Conservation (phyloP, 2,888 invertebrate genomes). For the Thalpophila matura region DNA sequence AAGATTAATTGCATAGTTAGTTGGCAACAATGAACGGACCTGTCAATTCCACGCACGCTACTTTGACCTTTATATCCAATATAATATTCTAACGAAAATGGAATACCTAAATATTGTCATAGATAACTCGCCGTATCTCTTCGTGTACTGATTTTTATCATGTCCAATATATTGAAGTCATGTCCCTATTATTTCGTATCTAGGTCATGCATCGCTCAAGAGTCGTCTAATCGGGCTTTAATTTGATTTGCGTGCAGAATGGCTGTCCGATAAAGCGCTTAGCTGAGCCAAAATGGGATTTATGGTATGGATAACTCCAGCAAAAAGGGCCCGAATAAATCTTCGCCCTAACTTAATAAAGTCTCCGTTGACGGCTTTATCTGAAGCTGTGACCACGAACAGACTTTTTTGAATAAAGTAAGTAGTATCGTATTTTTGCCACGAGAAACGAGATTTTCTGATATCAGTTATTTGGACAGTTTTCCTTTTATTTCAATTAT, state of each 20-base stretch:
- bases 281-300: conserved; percentile 83
- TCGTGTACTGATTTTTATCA: conserved; percentile 57
- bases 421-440: conserved; percentile 69
- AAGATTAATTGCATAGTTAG: conserved; percentile 46
- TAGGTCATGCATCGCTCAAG: conserved; percentile 74
- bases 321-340: conserved; percentile 86
- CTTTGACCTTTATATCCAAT: conserved; percentile 42
- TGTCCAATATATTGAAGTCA: conserved; percentile 53
- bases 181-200: conserved; percentile 65
- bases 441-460: conserved; percentile 36
- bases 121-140: conserved; percentile 34
- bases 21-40: conserved; percentile 40
- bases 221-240: conserved; percentile 80
- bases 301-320: conserved; percentile 84
- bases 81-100: conserved; percentile 41
- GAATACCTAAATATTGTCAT: conserved; percentile 21
- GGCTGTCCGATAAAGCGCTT: conserved; percentile 84
- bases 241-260: conserved; percentile 86
- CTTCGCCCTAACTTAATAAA: conserved; percentile 86
- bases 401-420: conserved; percentile 78
- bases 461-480: conserved; percentile 46
- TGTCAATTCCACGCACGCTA: conserved; percentile 42
- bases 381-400: conserved; percentile 76
- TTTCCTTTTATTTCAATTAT: conserved; percentile 26
- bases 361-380: conserved; percentile 84